Evolutionary conservation across 2,113 vertebrate genomes (phyloP).

Genomic region (Albula goreensis): DNA sequence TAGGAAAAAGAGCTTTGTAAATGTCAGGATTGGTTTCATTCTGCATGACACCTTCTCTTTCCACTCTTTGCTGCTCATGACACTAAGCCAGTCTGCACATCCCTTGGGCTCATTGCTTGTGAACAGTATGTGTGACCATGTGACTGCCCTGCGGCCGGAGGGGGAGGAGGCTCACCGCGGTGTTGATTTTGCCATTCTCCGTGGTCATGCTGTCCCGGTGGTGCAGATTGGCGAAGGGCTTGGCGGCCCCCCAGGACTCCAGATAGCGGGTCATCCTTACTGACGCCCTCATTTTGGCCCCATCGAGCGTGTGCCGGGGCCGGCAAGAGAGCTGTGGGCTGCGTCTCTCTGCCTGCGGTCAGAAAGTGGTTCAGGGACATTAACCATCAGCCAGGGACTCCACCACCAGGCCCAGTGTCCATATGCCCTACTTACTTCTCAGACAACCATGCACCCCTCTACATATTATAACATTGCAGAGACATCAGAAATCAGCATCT

Average conservation of each 20-base stretch:
- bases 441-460: background rate
- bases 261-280: constrained; percentile 97
- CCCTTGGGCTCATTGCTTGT: background rate
- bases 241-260: constrained; percentile 98
- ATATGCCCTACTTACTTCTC: too few relatives aligned
- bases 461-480: background rate
- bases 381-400: background rate
- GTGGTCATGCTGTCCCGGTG: constrained; percentile 96
- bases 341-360: constrained; percentile 82
- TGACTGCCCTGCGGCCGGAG: background rate
- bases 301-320: constrained; percentile 81
- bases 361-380: background rate
- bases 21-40: too few relatives aligned
- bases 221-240: constrained; percentile 94
- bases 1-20: too few relatives aligned
- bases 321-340: constrained; percentile 85
- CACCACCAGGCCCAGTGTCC: background rate
- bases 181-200: constrained; percentile 96
- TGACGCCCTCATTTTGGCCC: constrained; percentile 93
- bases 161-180: constrained; percentile 71
- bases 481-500: background rate
- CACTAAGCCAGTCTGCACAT: background rate
- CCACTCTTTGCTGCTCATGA: too few relatives aligned
- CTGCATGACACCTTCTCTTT: too few relatives aligned
- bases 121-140: background rate